phyloP scores from a whole-genome alignment of 2,113 vertebrate genomes.

The Psettodes erumei region DNA sequence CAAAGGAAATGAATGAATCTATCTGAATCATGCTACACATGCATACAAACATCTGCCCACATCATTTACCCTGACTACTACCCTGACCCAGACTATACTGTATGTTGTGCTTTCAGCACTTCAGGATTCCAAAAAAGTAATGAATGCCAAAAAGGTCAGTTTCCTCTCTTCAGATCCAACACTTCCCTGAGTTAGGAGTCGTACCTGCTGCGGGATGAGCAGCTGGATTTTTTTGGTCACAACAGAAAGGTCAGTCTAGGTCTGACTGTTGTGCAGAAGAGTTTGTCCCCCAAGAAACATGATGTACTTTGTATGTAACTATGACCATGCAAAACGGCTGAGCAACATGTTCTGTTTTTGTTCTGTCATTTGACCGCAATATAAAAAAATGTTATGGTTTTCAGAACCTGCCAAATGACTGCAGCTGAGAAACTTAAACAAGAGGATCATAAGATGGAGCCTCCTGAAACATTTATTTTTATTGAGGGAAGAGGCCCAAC shows the following conservation, averaged over 20 bases:
- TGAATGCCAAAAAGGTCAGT: not conserved
- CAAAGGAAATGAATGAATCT: not conserved
- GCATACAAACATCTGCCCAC: too few relatives aligned
- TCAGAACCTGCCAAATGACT: slow-evolving; percentile 25
- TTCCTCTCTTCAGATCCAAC: slow-evolving; percentile 1
- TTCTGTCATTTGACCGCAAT: not conserved
- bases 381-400: slow-evolving; percentile 11
- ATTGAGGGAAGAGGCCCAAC: slow-evolving; percentile 31
- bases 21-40: not conserved
- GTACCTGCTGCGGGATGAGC: slow-evolving; percentile 7
- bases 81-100: not conserved
- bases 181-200: slow-evolving; percentile 11
- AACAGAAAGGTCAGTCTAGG: not conserved
- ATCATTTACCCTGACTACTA: too few relatives aligned
- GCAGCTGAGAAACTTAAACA: slow-evolving; percentile 29
- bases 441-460: slow-evolving; percentile 8
- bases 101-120: not conserved
- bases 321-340: not conserved
- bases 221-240: slow-evolving; percentile 42
- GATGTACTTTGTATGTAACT: not conserved
- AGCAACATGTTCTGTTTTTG: slow-evolving; percentile 27
- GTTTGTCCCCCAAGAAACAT: not conserved
- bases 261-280: slow-evolving; percentile 3
- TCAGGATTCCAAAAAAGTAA: not conserved
- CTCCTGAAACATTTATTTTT: slow-evolving; percentile 47